Conservation (phyloP, 1,140 invertebrate genomes). For the Drosophila asahinai region DNA sequence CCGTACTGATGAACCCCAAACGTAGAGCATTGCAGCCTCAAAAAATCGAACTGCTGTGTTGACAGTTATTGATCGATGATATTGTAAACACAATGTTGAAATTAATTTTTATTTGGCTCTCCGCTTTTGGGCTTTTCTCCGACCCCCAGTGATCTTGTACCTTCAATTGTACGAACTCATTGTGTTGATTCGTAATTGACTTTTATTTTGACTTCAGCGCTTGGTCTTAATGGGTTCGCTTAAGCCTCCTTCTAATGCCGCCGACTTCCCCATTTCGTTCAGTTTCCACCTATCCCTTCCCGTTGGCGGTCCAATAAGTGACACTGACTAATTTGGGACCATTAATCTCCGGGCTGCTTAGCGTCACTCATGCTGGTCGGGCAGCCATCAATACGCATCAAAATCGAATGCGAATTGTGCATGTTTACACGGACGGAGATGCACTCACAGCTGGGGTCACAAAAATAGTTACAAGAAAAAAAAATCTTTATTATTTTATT, state of each 20-base stretch:
- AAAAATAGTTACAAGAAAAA: background rate
- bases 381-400: constrained; percentile 76
- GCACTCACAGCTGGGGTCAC: constrained; percentile 25
- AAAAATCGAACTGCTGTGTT: constrained; percentile 58
- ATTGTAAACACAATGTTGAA: constrained; percentile 72
- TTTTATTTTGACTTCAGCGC: constrained; percentile 63
- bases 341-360: constrained; percentile 80
- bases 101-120: constrained; percentile 75
- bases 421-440: constrained; percentile 29
- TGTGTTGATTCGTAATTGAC: constrained; percentile 65
- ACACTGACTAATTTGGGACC: constrained; percentile 77
- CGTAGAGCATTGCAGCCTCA: background rate
- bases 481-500: too few relatives aligned
- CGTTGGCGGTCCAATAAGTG: constrained; percentile 56
- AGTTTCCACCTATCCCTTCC: background rate
- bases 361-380: constrained; percentile 58
- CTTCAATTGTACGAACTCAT: constrained; percentile 63
- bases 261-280: constrained; percentile 8
- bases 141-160: constrained; percentile 46
- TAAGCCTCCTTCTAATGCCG: constrained; percentile 25
- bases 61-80: constrained; percentile 83
- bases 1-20: background rate
- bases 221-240: constrained; percentile 44
- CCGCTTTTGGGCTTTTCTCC: constrained; percentile 26
- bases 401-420: constrained; percentile 59